Percentiles rank a stretch among this genome's conserved stretches.
Conservation (phyloP, 2,113 vertebrate species). For the Ellobius talpinus region DNA sequence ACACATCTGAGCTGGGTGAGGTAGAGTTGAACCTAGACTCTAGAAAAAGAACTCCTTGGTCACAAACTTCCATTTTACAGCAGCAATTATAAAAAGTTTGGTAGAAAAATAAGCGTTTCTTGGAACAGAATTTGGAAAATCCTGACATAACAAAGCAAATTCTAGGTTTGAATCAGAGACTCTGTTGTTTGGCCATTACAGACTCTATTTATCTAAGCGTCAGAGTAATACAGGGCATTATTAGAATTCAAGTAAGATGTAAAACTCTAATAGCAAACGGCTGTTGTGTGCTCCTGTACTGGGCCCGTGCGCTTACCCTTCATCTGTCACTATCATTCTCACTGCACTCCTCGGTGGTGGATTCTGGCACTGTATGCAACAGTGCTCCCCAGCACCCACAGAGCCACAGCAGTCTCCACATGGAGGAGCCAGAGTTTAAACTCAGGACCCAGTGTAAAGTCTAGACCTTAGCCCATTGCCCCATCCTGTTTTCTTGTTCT, state of each 20-base stretch:
- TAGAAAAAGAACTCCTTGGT: neutral
- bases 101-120: neutral
- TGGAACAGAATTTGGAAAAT: slow-evolving; percentile 32
- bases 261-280: neutral
- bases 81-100: neutral
- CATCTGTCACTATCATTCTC: neutral
- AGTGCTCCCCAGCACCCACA: neutral
- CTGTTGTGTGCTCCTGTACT: neutral
- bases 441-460: neutral
- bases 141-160: neutral
- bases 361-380: neutral
- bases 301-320: neutral
- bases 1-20: neutral
- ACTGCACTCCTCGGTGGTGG: neutral
- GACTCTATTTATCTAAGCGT: slow-evolving; percentile 39
- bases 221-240: neutral
- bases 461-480: neutral
- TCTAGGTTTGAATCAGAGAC: neutral
- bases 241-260: neutral
- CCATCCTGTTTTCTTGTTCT: neutral
- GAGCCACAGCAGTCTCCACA: neutral
- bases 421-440: neutral
- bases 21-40: neutral
- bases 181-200: neutral
- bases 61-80: slow-evolving; percentile 22